These are phyloP conservation scores for Silvanus unidentatus DNA, from an alignment of 2,888 invertebrate species.

Conservation along the genomic window DNA sequence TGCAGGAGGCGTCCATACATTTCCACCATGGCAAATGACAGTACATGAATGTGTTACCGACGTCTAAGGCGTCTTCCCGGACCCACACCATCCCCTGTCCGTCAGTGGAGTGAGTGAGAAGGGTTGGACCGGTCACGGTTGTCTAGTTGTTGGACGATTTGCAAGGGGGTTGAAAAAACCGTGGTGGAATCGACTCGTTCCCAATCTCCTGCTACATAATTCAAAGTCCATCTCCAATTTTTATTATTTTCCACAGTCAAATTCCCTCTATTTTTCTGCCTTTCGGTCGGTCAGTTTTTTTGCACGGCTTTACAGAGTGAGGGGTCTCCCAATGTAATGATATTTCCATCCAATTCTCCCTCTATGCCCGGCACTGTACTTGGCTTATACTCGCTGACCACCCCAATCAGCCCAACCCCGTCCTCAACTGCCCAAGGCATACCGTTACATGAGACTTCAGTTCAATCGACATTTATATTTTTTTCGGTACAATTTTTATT, in stretches of 20 bases:
- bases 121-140: too few relatives aligned
- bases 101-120: too few relatives aligned
- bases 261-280: conserved; percentile 49
- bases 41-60: neutral
- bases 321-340: conserved; percentile 46
- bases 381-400: neutral
- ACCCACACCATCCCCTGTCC: too few relatives aligned
- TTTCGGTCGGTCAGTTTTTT: conserved; percentile 47
- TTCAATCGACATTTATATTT: conserved; percentile 36
- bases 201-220: conserved; percentile 47
- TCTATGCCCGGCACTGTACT: conserved; percentile 14
- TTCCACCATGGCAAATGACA: conserved; percentile 14
- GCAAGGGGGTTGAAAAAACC: too few relatives aligned
- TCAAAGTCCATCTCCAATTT: conserved; percentile 50
- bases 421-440: conserved; percentile 24
- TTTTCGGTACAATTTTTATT: conserved; percentile 21
- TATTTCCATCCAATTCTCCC: conserved; percentile 47
- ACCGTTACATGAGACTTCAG: conserved; percentile 28
- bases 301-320: conserved; percentile 39
- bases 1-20: conserved; percentile 8
- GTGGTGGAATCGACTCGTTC: conserved; percentile 29
- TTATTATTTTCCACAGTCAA: conserved; percentile 50
- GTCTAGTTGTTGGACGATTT: too few relatives aligned
- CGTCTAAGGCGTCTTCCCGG: too few relatives aligned
- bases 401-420: conserved; percentile 30